Evolutionary conservation across 2,113 vertebrate species (phyloP).

Genomic region (Regulus satrapa): DNA sequence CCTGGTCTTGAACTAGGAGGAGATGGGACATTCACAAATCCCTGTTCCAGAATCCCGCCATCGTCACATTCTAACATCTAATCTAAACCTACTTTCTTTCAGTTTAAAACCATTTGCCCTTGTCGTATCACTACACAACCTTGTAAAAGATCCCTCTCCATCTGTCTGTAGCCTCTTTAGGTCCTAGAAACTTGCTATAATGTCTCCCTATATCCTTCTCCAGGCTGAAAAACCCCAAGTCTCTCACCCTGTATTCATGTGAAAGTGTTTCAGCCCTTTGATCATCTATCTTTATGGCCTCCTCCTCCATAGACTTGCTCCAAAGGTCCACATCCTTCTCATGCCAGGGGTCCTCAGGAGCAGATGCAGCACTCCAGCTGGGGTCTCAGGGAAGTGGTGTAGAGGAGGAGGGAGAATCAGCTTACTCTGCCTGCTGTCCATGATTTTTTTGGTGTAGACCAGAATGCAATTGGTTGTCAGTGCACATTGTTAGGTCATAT

Average conservation of each 20-base stretch:
- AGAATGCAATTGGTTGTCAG: neutral
- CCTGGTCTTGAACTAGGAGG: neutral
- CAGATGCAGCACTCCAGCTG: neutral
- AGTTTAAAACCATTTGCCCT: neutral
- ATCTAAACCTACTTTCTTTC: neutral
- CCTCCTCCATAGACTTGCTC: neutral
- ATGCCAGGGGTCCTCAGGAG: too few relatives aligned
- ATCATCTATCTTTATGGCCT: neutral
- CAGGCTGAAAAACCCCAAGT: neutral
- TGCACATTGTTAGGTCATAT: neutral
- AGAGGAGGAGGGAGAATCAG: neutral
- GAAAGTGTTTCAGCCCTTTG: neutral
- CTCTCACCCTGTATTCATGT: neutral
- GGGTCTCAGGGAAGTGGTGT: neutral
- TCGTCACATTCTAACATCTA: neutral
- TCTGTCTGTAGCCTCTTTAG: neutral
- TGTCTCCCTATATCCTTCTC: rapidly evolving
- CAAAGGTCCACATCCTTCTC: rapidly evolving
- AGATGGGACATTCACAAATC: neutral
- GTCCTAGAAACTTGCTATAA: neutral
- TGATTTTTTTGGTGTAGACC: neutral
- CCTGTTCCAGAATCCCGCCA: neutral
- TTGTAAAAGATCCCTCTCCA: neutral
- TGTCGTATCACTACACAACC: neutral
- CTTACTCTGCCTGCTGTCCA: neutral